A percentile compares a stretch with the other conserved stretches of the same genome.
Evolutionary conservation across 2,797 vertebrate genomes (phyloP).

Genomic region (Sciurus vulgaris): DNA sequence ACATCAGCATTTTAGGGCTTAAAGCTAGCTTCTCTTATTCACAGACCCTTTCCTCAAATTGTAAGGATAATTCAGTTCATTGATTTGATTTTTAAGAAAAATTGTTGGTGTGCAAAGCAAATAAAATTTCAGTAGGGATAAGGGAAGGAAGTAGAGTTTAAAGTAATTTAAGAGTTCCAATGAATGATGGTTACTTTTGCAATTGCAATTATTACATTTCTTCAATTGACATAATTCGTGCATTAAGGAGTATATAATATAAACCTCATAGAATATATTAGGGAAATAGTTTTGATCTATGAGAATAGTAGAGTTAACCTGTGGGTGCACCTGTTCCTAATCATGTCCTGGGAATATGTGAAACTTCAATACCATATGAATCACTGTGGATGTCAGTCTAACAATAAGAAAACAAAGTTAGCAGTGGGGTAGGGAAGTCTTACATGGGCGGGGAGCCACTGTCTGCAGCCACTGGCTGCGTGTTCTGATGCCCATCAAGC

Average conservation of each 20-base stretch:
- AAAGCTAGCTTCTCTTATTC: constrained; percentile 72
- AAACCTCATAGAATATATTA: not conserved
- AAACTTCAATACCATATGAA: constrained; percentile 81
- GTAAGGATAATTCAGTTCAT: constrained; percentile 3
- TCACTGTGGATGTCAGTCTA: constrained; percentile 79
- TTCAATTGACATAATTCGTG: constrained; percentile 36
- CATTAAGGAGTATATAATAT: not conserved
- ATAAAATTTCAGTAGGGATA: constrained; percentile 25
- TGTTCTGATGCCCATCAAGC: constrained; percentile 83
- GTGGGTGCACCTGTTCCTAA: constrained; percentile 76
- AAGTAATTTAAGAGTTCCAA: constrained; percentile 43
- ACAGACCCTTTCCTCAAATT: not conserved
- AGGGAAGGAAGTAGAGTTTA: constrained; percentile 32
- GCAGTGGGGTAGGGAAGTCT: constrained; percentile 81
- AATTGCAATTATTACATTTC: constrained; percentile 11
- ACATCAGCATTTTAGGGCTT: constrained; percentile 83
- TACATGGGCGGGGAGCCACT: constrained; percentile 74
- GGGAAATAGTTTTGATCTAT: constrained; percentile 63
- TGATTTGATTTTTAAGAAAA: constrained; percentile 64
- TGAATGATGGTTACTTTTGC: constrained; percentile 45
- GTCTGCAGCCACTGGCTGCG: constrained; percentile 78
- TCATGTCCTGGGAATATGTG: constrained; percentile 76
- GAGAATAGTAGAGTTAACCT: constrained; percentile 51
- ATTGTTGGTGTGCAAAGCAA: constrained; percentile 59
- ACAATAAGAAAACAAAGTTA: constrained; percentile 85